These are phyloP conservation scores for Dicycla oo DNA, from an alignment of 2,888 invertebrate genomes.

Conservation along the genomic window DNA sequence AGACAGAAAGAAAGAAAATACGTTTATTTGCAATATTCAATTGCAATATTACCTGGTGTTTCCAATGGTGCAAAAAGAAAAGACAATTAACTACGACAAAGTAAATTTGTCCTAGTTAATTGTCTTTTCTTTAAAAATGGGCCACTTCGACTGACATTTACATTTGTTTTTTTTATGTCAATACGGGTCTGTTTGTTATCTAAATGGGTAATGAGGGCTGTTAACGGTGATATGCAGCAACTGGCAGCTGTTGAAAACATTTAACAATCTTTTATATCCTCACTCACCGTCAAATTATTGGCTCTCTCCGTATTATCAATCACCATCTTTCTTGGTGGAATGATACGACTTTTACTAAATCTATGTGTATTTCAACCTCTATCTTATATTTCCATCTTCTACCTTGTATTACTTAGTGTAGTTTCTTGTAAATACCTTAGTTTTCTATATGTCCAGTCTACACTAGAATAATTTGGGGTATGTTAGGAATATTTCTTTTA, in stretches of 20 bases:
- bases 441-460: no score
- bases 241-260: constrained; percentile 15
- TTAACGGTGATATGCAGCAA: constrained; percentile 24
- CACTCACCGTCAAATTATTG: background rate
- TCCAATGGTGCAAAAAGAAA: background rate
- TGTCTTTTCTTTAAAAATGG: constrained; percentile 7
- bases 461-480: no score
- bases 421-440: background rate
- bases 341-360: no score
- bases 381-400: no score
- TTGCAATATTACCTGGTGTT: no score
- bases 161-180: constrained; percentile 17
- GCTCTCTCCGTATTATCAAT: background rate
- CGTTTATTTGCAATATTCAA: no score
- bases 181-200: constrained; percentile 45
- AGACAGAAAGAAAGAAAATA: no score
- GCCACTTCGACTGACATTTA: constrained; percentile 15
- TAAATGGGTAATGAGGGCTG: constrained; percentile 25
- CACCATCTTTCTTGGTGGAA: background rate
- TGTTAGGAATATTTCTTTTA: no score
- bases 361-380: no score
- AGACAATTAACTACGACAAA: no score
- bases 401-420: background rate
- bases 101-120: background rate
- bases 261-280: no score